Evolutionary conservation across 2,113 vertebrate genomes (phyloP), one percentile per base, ranked within the genome.

Genomic region (Macaca nemestrina): DNA sequence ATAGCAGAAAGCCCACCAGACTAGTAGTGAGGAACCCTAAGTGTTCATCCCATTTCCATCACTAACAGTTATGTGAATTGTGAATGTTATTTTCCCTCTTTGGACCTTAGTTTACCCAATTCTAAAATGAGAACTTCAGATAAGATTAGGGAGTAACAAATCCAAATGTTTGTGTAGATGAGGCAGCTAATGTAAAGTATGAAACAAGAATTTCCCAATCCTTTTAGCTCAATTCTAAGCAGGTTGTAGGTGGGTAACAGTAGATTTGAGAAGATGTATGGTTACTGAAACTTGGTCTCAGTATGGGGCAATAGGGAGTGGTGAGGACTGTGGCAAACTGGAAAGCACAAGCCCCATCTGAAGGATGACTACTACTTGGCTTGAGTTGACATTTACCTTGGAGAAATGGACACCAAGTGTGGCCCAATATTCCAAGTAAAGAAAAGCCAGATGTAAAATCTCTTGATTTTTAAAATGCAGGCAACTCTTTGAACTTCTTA

Each of bases 401-500:
- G 40, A n/a, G 17, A 93, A 7, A 61, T 48, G 48, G 48, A 10
- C 25, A 50, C 10, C 22, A 82, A 45, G 35, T 67, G 40, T n/a
- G 17, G 13, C 23, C 11, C 48, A 76, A 55, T 72, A 64, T 16
- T 82, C 25, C 32, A 79, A 35, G 6, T 22, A 78, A 32, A 95
- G 32, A 90, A 95, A 92, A 88, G 5, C 25, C 52, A 93, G 12
- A 12, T 79, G 20, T 57, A 79, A 88, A 92, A 70, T 43, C 8
- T 14, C 43, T 88, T 95, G 35, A 89, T 43, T 95, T 90, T 89
- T 76, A 96, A 94, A 96, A 88, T 70, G 8, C 9, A 17, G n/a
- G 20, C 57, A 87, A 87, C 52, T 18, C 40, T 59, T 55, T 89
- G 8, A 35, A 25, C 30, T 61, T 88, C 93, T 81, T 23, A 12